These are phyloP conservation scores for Tortrix viridana DNA, from an alignment of 2,888 invertebrate species.

Conservation along the genomic window DNA sequence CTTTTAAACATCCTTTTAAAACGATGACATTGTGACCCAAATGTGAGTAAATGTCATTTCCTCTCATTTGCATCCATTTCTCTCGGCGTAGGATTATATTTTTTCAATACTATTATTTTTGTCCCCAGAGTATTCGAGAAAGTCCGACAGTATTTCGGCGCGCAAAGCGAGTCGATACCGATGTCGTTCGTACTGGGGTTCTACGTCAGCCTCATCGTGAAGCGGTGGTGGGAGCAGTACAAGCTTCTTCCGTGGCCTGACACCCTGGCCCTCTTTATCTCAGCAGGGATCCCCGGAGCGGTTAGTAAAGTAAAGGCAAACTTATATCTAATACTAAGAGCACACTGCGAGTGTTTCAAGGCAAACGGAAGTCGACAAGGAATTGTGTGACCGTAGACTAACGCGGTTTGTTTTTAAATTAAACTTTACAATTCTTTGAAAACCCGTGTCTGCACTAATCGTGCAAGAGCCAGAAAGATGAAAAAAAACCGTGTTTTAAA, in stretches of 20 bases:
- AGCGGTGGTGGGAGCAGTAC: constrained; percentile 98
- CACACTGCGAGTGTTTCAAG: background rate
- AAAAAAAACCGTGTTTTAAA: too few relatives aligned
- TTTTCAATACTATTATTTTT: constrained; percentile 33
- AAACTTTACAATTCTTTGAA: too few relatives aligned
- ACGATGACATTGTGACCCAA: too few relatives aligned
- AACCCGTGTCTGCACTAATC: too few relatives aligned
- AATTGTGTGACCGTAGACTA: background rate
- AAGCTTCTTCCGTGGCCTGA: constrained; percentile 97
- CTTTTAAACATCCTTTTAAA: too few relatives aligned
- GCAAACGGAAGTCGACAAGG: background rate
- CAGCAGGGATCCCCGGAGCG: constrained; percentile 95
- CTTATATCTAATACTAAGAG: constrained; percentile 46
- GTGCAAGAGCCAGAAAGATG: too few relatives aligned
- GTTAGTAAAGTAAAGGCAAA: constrained; percentile 86
- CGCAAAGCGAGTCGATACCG: constrained; percentile 95
- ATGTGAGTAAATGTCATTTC: too few relatives aligned
- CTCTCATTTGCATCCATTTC: too few relatives aligned
- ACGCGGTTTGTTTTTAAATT: background rate
- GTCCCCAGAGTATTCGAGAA: constrained; percentile 93
- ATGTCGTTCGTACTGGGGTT: constrained; percentile 98
- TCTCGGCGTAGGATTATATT: too few relatives aligned
- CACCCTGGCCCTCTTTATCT: constrained; percentile 95
- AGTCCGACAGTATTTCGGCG: constrained; percentile 93
- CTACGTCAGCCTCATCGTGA: constrained; percentile 96